Evolutionary conservation across 2,888 invertebrate species (phyloP), one percentile per base, ranked within the genome.

Genomic region (Margaritifera margaritifera): DNA sequence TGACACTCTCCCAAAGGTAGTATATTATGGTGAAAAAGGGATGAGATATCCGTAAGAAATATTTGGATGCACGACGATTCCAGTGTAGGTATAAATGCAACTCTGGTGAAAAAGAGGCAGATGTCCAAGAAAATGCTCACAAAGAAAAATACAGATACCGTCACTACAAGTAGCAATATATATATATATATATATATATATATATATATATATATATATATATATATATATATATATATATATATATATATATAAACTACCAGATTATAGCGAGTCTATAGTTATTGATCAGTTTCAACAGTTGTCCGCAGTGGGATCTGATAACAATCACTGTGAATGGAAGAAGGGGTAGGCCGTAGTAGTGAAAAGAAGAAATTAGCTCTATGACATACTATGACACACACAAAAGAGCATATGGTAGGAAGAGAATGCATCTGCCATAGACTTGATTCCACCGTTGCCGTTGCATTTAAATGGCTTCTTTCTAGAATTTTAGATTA

Each of bases 111-210:
- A 42, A 77, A 75, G 4, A 75, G 24, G 20, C 64, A 70, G 19
- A 74, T 75, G 22, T 77, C 79, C 11, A 77, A 55, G 53, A 77
- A 79, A 50, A 79, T 74, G 55, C 72, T 75, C 3, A 75, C 57
- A 24, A 71, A 62, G 27, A 61, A 68, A 1, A 66, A 8, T 22
- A 56, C 60, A n/a, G 56, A 11, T 4, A 61, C 69, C 18, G 56
- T 56, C 19, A 22, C 54, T 57, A 62, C 52, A 6, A 67, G 24
- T 6, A 71, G 19, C 4, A 73, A 31, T 4, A 63, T 31, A 6
- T 68, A 54, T 27, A 8, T 51, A 11, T 25, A 50, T 19, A n/a
- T n/a, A n/a, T n/a, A n/a, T n/a, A n/a, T n/a, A n/a, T n/a, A n/a
- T n/a, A n/a, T n/a, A n/a, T n/a, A n/a, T n/a, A n/a, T n/a, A n/a